Evolutionary conservation across 2,113 vertebrate genomes (phyloP).

Genomic region (Dicentrarchus labrax): DNA sequence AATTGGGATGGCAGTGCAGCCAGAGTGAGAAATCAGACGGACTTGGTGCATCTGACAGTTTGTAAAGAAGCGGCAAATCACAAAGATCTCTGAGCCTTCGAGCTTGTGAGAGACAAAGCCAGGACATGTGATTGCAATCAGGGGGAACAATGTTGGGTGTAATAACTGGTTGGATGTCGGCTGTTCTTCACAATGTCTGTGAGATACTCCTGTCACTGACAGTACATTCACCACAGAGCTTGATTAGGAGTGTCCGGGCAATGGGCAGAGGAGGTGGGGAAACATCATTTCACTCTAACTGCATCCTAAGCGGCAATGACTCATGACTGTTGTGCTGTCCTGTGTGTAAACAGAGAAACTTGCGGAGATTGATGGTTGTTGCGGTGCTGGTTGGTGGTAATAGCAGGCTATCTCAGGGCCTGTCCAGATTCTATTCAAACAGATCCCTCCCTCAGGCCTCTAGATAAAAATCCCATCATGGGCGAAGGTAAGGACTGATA

Average conservation of each 20-base stretch:
- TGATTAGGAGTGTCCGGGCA: conserved; percentile 60
- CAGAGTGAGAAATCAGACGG: conserved; percentile 57
- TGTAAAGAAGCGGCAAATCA: conserved; percentile 42
- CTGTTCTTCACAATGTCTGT: conserved; percentile 37
- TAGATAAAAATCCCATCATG: conserved; percentile 81
- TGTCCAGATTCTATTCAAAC: conserved; percentile 75
- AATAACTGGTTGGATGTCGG: conserved; percentile 68
- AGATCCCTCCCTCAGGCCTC: conserved; percentile 73
- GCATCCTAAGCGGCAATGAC: conserved; percentile 60
- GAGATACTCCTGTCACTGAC: conserved; percentile 44
- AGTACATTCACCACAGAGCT: conserved; percentile 34
- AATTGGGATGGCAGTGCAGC: conserved; percentile 54
- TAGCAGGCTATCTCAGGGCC: conserved; percentile 74
- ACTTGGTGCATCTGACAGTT: conserved; percentile 44
- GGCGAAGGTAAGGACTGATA: conserved; percentile 67
- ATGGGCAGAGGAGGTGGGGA: conserved; percentile 29
- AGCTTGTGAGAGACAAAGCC: conserved; percentile 56
- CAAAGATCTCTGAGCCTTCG: conserved; percentile 37
- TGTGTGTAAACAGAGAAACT: conserved; percentile 69
- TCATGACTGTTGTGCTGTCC: conserved; percentile 60
- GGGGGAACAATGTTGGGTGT: conserved; percentile 46
- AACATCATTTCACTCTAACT: conserved; percentile 62
- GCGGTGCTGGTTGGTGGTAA: conserved; percentile 65
- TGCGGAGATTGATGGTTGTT: conserved; percentile 74
- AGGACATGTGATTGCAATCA: conserved; percentile 79